Evolutionary conservation across 2,888 invertebrate species (phyloP), one percentile per base, ranked within the genome.

Genomic region (Lepas anatifera): DNA sequence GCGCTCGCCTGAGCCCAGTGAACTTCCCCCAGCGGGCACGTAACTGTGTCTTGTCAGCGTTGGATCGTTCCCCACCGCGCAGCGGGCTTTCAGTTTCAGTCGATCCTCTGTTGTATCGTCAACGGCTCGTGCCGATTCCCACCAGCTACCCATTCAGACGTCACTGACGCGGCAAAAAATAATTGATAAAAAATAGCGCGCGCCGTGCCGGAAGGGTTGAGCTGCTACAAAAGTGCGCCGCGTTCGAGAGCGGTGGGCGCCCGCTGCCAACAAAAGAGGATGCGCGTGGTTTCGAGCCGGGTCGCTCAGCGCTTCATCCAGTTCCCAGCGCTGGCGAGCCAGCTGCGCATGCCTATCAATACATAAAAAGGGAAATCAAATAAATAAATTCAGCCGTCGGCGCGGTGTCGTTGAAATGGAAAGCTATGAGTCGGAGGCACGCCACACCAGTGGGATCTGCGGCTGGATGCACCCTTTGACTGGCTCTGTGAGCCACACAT

Each of bases 161-260:
- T 6, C 58, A 58, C 58, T 58, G 58, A 58, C 58, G 58, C 58
- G 58, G 58, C 58, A 58, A 58, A 58, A 58, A 58, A 58, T 58
- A 58, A 58, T 58, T 58, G 58, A 58, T 58, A 58, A 58, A 58
- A 58, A 58, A 58, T 58, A 58, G 58, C 32, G 32, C 27, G 32
- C 41, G 58, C 32, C 58, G n/a, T n/a, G n/a, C n/a, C 32, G 58
- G 58, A 58, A 58, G 58, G 58, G 58, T 58, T 58, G 58, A 32
- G 58, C 58, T 11, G 58, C 18, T 58, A 58, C 58, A 58, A 58
- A 58, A 58, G 58, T 58, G 58, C 18, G 29, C 25, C 58, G 18
- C 32, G 58, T n/a, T 18, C 58, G 7, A 11, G 29, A 6, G 32
- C 13, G 32, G 58, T 18, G 13, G n/a, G n/a, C n/a, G n/a, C n/a